Base-by-base conservation (phyloP, 1,140 invertebrate genomes). In the Nephila pilipes region DNA sequence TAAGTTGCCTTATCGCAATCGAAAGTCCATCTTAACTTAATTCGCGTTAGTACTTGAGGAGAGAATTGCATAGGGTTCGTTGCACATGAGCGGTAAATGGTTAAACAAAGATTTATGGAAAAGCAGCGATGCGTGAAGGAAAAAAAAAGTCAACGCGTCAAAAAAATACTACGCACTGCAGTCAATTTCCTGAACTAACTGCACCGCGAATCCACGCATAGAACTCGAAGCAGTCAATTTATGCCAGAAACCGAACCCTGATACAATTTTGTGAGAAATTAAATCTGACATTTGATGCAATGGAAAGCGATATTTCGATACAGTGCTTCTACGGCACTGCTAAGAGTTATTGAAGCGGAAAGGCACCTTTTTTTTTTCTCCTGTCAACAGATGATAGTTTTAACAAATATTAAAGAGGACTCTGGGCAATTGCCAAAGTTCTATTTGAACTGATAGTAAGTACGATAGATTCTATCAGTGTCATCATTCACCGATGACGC, bases 61-160 rank as follows among this genome's bases (percentile, higher is more conserved):
- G 18, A 29, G 29, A 32, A 75, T 20, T 16, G 60, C 22, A 65
- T 22, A 4, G 65, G 65, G 65, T 75, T 75, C 65, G 29, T 1
- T 75, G 65, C 65, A 4, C 65, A 75, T 75, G 65, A 75, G 65
- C 25, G 65, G 29, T 18, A 75, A 75, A 75, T 75, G 16, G 29
- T 75, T 75, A 75, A 18, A 75, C 25, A 69, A 29, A 29, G 25
- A 18, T 25, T 32, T 75, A 75, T 4, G 29, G 18, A 75, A 29
- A 14, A 32, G 12, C 32, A 18, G 25, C 65, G 14, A 5, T 32
- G 65, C 65, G 32, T 75, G 25, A 32, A 29, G 8, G 6, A 25
- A 25, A 65, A 75, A 12, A 12, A 2, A 36, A 75, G 20, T 36
- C 32, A 75, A 36, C 25, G 14, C 12, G 29, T 65, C 20, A 32